Base-by-base conservation (phyloP, 1,140 invertebrate species). In the Tribolium castaneum region DNA sequence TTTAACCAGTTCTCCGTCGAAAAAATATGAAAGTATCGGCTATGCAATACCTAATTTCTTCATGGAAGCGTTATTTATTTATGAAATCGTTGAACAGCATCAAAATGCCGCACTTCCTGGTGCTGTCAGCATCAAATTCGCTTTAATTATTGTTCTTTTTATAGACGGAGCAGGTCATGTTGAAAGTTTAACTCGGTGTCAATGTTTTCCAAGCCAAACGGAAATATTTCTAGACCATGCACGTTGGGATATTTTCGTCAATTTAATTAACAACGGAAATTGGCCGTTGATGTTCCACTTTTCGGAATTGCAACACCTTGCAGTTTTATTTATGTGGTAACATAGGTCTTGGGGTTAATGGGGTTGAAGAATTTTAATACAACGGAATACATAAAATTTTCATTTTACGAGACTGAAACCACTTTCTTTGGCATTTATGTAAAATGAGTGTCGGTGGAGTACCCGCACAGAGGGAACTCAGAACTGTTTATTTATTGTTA, bases 131-230 rank as follows among this genome's bases (percentile, higher is more conserved):
- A 66, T 66, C 59, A 14, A 66, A 66, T 66, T 34, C 59, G 25
- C 25, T 66, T 66, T 66, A 66, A 66, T 66, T 66, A 66, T 66
- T 34, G 59, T 66, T 66, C 59, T 66, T 66, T 66, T 66, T 35
- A 66, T 66, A 66, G 59, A 66, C 54, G 39, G 5, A 12, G 59
- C 59, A 35, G 59, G 59, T 66, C 59, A 66, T 39, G 54, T 59
- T 59, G 54, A 59, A 59, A 59, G 54, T 59, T 59, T 59, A 59
- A 30, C 54, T 25, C 10, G 54, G 22, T 25, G 54, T 59, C 54
- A 25, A 59, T 66, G 59, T 66, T 66, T 66, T 35, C 59, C n/a
- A 22, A 56, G 52, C 12, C 14, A 19, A 56, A 59, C 54, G 54
- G 54, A 59, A 59, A 30, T 59, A 59, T 59, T 59, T 59, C 19